Base-by-base conservation (phyloP, 1,140 invertebrate genomes). In the Bombus terrestris region DNA sequence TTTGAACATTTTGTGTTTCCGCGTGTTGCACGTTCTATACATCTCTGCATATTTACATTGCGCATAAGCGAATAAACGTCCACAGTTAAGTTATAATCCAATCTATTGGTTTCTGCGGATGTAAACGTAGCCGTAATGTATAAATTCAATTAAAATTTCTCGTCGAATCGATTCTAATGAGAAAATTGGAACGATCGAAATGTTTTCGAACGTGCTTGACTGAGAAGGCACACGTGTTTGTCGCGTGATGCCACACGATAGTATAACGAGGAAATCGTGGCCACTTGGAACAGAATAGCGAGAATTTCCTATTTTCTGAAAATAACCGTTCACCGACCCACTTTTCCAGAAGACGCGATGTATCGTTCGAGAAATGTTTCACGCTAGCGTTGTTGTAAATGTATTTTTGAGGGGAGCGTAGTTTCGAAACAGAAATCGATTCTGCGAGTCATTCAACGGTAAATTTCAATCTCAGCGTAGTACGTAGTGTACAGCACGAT, bases 281-380 rank as follows among this genome's bases (percentile, higher is more conserved):
- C 13, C 37, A 13, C 6, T n/a, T 72, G 8, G 72, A 18, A 32
- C 39, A 13, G 72, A 47, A 74, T 25, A 74, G 18, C 18, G 9
- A 22, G 72, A 53, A 74, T 74, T 74, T 74, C 72, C 41, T 74
- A 35, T 74, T 74, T 74, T 74, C 72, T 53, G n/a, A 47, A 47
- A 74, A 74, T 74, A 74, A 8, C 72, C 41, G 41, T 43, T 53
- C 41, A 35, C 15, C 72, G 71, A 74, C 41, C 41, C 18, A 74
- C n/a, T 74, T 74, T 35, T 35, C 72, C 32, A 47, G n/a, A 47
- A 18, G 9, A 18, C 15, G 18, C 28, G 41, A 53, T 35, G n/a
- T 32, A 74, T 47, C n/a, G 41, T 35, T 53, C 72, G n/a, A 43
- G 72, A 12, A 32, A 41, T 41, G 41, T 53, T 74, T 43, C 72